phyloP scores from a whole-genome alignment of 2,113 vertebrate species.

The Sebastes fasciatus region DNA sequence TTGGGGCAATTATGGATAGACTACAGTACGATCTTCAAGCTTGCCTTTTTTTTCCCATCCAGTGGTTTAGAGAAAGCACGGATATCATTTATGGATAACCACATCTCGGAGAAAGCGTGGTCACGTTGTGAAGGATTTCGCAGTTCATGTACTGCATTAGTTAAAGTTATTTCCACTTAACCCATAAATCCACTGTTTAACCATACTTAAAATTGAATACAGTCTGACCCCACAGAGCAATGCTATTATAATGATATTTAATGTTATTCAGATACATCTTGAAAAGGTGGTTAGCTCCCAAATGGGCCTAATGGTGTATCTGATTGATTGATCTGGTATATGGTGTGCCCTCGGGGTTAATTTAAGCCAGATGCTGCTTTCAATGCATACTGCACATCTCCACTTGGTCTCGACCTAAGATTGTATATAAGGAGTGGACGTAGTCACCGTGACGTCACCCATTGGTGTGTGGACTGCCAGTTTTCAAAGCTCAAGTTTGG shows the following conservation, averaged over 20 bases:
- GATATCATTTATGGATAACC: conserved; percentile 9
- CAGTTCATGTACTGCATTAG: not conserved
- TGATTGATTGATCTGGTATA: not conserved
- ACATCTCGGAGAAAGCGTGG: not conserved
- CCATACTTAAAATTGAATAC: not conserved
- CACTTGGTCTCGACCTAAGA: not conserved
- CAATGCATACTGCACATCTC: not conserved
- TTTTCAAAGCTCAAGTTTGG: too few relatives aligned
- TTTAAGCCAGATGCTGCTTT: not conserved
- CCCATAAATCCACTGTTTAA: not conserved
- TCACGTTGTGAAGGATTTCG: not conserved
- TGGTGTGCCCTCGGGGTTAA: not conserved
- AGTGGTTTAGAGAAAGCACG: conserved; percentile 13
- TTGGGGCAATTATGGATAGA: conserved; percentile 48
- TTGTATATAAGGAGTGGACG: too few relatives aligned
- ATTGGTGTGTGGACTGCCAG: too few relatives aligned
- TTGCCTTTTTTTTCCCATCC: not conserved
- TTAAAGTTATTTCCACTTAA: not conserved
- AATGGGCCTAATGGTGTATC: not conserved
- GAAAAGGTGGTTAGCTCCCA: not conserved
- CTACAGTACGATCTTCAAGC: conserved; percentile 17
- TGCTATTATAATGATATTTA: not conserved
- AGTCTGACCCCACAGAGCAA: not conserved
- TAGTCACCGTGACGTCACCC: too few relatives aligned
- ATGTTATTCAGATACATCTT: not conserved